Evolutionary conservation across 2,113 vertebrate species (phyloP).

Genomic region (Centropristis striata): DNA sequence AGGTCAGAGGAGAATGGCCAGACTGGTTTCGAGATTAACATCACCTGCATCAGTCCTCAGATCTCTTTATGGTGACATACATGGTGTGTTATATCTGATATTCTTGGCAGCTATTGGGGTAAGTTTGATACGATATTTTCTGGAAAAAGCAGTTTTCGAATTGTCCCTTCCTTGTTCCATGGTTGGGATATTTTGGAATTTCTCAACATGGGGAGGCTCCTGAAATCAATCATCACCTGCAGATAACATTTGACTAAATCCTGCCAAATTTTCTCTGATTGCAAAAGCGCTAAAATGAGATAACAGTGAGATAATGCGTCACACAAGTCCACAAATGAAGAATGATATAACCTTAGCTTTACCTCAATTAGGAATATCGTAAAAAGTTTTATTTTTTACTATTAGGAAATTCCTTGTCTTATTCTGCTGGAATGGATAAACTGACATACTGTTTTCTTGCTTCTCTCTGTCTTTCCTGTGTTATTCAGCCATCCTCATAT

Average conservation of each 20-base stretch:
- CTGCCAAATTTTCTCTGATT: constrained; percentile 20
- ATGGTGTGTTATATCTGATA: background rate
- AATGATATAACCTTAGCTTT: background rate
- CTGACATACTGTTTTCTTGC: background rate
- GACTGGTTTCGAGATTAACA: no score
- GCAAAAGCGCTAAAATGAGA: constrained; percentile 31
- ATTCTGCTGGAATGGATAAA: background rate
- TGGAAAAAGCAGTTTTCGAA: background rate
- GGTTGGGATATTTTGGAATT: constrained; percentile 29
- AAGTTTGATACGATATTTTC: background rate
- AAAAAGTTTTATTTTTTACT: background rate
- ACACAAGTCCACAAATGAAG: background rate
- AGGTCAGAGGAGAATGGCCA: no score
- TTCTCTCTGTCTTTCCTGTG: background rate
- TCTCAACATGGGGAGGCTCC: constrained; percentile 16
- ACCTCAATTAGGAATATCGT: background rate
- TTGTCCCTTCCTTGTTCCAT: background rate
- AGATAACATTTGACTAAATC: background rate
- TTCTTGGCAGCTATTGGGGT: background rate
- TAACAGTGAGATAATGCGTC: background rate
- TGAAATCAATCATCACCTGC: constrained; percentile 32
- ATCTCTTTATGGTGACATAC: no score
- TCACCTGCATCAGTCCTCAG: no score
- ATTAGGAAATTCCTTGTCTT: background rate
- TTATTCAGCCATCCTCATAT: background rate